Conservation (phyloP, 1,140 invertebrate species). For the Drosophila micromelanica region DNA sequence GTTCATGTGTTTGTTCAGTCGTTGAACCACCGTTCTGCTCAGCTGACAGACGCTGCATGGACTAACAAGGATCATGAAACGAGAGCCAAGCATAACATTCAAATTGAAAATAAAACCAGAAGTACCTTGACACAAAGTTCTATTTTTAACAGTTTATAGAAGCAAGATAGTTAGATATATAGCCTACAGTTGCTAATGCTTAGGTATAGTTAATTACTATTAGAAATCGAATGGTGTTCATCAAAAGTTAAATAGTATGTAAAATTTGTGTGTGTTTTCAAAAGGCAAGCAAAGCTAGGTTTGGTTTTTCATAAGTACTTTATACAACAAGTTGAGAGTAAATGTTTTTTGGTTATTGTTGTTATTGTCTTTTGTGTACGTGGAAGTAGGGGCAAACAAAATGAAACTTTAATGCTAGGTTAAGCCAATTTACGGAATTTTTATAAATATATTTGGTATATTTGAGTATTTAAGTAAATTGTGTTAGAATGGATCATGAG, state of each 20-base stretch:
- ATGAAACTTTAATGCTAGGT: constrained; percentile 51
- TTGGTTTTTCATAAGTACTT: constrained; percentile 35
- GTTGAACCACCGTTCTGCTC: constrained; percentile 86
- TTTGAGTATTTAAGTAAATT: constrained; percentile 7
- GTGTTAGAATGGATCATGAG: constrained; percentile 51
- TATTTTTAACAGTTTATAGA: neutral
- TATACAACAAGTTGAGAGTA: constrained; percentile 51
- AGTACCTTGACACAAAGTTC: neutral
- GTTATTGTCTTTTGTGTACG: constrained; percentile 35
- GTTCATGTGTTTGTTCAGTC: constrained; percentile 87
- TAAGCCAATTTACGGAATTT: constrained; percentile 29
- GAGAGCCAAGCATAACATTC: constrained; percentile 6
- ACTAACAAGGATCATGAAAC: constrained; percentile 88
- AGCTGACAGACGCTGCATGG: constrained; percentile 88
- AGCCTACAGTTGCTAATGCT: constrained; percentile 42
- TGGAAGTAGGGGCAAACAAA: constrained; percentile 54
- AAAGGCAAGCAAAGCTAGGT: constrained; percentile 63
- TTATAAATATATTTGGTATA: constrained; percentile 16
- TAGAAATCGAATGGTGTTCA: constrained; percentile 57
- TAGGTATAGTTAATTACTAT: constrained; percentile 15
- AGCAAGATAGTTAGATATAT: constrained; percentile 3
- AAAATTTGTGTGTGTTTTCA: constrained; percentile 42
- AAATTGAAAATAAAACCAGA: neutral
- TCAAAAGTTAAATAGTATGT: constrained; percentile 46
- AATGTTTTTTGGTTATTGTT: constrained; percentile 34